Evolutionary conservation across 2,797 vertebrate species (phyloP).

Genomic region (Coranthus polyacanthus): DNA sequence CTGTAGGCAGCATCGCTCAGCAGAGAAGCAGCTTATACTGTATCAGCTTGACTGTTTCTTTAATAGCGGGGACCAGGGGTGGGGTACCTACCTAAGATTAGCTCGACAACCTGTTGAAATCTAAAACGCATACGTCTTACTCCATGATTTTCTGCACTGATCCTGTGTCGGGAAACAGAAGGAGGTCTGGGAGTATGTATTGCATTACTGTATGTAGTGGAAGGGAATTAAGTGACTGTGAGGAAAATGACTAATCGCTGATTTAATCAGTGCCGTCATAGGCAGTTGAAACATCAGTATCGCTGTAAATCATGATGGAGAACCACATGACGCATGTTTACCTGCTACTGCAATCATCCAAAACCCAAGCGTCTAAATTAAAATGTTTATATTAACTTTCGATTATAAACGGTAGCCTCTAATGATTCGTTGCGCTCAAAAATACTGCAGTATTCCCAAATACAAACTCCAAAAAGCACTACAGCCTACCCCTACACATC

Average conservation of each 20-base stretch:
- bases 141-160: neutral
- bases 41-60: conserved; percentile 3
- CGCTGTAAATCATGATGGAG: neutral
- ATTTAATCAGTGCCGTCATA: conserved; percentile 5
- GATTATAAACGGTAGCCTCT: conserved; percentile 4
- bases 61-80: neutral
- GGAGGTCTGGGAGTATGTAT: neutral
- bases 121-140: neutral
- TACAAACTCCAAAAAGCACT: conserved; percentile 36
- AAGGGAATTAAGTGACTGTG: neutral
- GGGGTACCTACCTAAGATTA: conserved; percentile 4
- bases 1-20: conserved; percentile 17
- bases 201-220: neutral
- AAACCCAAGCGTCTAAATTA: neutral
- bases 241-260: conserved; percentile 3
- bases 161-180: neutral
- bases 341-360: conserved; percentile 4
- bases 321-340: neutral
- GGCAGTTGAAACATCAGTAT: no score
- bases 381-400: neutral
- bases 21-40: conserved; percentile 21
- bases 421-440: neutral
- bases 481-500: conserved; percentile 19
- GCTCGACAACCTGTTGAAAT: neutral
- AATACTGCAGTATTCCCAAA: neutral